phyloP scores from a whole-genome alignment of 2,113 vertebrate species.

The Herpetotheres cachinnans region DNA sequence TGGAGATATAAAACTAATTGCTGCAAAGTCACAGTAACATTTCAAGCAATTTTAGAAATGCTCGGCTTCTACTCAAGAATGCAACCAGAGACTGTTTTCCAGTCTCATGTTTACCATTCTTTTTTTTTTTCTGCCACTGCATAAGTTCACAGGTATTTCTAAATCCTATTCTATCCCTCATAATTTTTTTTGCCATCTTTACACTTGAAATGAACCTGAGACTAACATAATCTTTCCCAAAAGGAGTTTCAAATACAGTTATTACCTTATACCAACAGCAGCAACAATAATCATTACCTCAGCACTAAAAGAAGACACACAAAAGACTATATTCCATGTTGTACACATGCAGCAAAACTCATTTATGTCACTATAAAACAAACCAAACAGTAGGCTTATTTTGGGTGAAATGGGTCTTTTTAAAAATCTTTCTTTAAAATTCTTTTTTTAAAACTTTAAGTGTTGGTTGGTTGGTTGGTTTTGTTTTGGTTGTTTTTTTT shows the following conservation, averaged over 20 bases:
- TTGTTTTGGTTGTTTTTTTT: too few relatives aligned
- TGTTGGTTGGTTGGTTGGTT: too few relatives aligned
- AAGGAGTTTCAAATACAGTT: neutral
- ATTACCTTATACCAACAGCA: neutral
- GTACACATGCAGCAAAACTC: neutral
- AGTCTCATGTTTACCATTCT: neutral
- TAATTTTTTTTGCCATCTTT: neutral
- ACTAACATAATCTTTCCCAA: neutral
- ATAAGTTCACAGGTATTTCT: neutral
- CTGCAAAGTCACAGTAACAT: neutral
- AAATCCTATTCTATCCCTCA: neutral
- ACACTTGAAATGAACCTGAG: neutral
- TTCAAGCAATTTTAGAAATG: neutral
- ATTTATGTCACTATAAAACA: neutral
- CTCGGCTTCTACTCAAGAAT: neutral
- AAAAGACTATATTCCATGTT: neutral
- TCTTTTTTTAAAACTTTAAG: neutral
- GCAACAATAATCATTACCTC: neutral
- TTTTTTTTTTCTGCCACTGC: neutral
- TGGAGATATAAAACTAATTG: neutral
- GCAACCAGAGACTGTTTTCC: neutral
- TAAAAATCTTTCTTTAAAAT: neutral
- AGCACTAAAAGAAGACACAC: neutral
- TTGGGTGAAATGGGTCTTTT: rapidly evolving
- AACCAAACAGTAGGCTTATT: neutral